Base-by-base conservation (phyloP, 2,113 vertebrate genomes). In the Hyla sarda region DNA sequence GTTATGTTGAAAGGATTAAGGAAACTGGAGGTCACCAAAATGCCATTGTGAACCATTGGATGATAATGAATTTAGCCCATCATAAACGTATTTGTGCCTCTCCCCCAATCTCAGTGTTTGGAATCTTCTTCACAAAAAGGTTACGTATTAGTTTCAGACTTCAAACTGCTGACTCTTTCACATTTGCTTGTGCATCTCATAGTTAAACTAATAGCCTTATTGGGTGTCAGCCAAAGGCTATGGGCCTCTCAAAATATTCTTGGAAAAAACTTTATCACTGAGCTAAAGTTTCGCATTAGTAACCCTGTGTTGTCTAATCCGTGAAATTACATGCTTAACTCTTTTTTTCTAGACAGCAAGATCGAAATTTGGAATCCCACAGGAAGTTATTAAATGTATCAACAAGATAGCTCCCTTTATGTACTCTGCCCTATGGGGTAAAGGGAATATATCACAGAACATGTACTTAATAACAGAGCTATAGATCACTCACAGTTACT, bases 151-250 rank as follows among this genome's bases (percentile, higher is more conserved):
- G 89, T 93, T 93, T 92, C 89, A 89, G 92, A 91, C 94, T 89
- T 88, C 93, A 91, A 92, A 94, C 92, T 93, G 93, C 94, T 95
- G 94, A 95, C 92, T 94, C 92, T 93, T 91, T 89, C 90, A 92
- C 90, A 92, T 95, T 95, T 93, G 89, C 90, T 94, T 92, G 90
- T 93, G 87, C 92, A 93, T 94, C 93, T 90, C 93, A 91, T 94
- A 91, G 92, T 93, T 95, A 94, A 94, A 96, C 95, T 95, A 96
- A 96, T 95, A 95, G 95, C 93, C 91, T 93, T 34, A 0, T 88
- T 95, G 95, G 94, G 93, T 96, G 95, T 96, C 95, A 96, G 95
- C 95, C 95, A 96, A 95, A 95, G 95, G 94, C 94, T 95, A 94
- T 92, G 91, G 94, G 93, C 93, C 95, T 94, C 94, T 95, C 94